Evolutionary conservation across 2,113 vertebrate genomes (phyloP).

Genomic region (Hemiscyllium ocellatum): DNA sequence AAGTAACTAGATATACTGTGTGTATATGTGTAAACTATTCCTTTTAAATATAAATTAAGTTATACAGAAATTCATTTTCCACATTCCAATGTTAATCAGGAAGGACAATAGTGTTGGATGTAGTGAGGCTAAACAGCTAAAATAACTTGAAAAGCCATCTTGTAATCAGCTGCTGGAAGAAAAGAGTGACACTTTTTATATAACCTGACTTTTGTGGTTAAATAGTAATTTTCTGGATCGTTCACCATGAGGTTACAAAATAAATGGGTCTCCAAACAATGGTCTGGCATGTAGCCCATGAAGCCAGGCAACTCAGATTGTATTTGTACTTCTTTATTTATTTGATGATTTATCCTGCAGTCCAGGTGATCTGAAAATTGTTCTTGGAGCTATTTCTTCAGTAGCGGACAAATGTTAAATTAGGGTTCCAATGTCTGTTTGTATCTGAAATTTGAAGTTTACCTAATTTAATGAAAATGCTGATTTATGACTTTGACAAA

Average conservation of each 20-base stretch:
- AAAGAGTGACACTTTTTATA: neutral
- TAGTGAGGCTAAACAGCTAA: too few species aligned
- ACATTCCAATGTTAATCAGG: neutral
- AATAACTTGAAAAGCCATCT: too few species aligned
- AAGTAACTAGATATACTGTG: neutral
- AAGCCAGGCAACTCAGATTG: neutral
- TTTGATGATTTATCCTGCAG: neutral
- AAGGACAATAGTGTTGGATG: too few species aligned
- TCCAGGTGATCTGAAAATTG: neutral
- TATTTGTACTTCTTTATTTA: neutral
- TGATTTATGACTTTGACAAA: neutral
- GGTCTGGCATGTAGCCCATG: neutral
- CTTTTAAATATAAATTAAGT: neutral
- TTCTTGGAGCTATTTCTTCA: neutral
- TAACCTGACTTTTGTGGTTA: neutral
- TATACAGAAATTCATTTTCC: neutral
- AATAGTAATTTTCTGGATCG: neutral
- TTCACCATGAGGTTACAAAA: neutral
- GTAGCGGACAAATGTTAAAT: neutral
- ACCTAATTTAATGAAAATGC: neutral
- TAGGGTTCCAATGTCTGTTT: neutral
- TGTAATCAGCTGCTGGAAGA: too few species aligned
- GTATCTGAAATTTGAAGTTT: neutral
- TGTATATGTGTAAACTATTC: neutral
- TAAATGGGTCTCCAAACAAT: neutral